Evolutionary conservation across 2,797 vertebrate species (phyloP).

Genomic region (Falco cherrug): DNA sequence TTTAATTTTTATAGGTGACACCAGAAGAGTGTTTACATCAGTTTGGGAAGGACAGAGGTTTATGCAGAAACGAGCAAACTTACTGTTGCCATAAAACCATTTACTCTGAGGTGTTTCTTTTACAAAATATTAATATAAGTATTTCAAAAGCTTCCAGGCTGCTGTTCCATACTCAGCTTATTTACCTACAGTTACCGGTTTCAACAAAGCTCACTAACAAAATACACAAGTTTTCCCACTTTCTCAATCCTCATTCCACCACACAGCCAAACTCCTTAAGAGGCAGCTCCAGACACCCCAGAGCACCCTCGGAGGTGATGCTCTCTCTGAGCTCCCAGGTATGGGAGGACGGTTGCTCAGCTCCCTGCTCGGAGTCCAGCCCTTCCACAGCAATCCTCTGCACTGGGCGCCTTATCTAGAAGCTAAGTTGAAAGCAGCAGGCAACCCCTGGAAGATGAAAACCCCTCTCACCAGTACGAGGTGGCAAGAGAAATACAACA

Average conservation of each 20-base stretch:
- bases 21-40: too few relatives aligned
- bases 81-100: too few relatives aligned
- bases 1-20: too few relatives aligned
- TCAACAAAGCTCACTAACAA: not conserved
- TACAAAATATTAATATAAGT: not conserved
- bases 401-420: fast-evolving
- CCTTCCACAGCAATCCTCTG: not conserved
- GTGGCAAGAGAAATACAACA: not conserved
- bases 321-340: not conserved
- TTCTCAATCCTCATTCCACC: not conserved
- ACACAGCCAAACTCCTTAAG: not conserved
- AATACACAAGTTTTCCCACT: not conserved
- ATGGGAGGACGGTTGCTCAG: fast-evolving
- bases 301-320: not conserved
- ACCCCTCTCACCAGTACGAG: fast-evolving
- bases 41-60: too few relatives aligned
- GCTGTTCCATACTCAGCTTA: not conserved
- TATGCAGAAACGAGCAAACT: too few relatives aligned
- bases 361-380: not conserved
- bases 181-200: not conserved
- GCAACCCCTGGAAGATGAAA: not conserved
- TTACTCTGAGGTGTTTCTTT: not conserved
- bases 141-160: not conserved
- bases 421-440: not conserved
- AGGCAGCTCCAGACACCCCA: not conserved